These are phyloP conservation scores for Latheticus oryzae DNA, from an alignment of 2,888 invertebrate species.

Conservation along the genomic window DNA sequence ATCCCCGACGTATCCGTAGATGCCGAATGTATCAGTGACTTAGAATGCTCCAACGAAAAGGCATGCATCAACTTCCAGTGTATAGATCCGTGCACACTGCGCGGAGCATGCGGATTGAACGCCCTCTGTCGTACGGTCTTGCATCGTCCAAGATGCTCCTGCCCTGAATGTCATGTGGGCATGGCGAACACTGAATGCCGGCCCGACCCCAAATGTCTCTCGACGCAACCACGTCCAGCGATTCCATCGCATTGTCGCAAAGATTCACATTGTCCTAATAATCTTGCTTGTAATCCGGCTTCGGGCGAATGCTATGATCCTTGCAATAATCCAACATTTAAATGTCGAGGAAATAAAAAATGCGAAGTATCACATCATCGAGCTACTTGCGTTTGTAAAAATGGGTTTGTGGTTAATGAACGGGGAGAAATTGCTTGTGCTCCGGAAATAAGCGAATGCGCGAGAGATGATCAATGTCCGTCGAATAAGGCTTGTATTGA, in stretches of 20 bases:
- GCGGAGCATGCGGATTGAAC: constrained; percentile 89
- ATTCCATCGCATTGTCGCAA: constrained; percentile 73
- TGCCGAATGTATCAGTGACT: constrained; percentile 87
- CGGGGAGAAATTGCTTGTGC: constrained; percentile 89
- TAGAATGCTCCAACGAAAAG: constrained; percentile 92
- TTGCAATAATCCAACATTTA: constrained; percentile 75
- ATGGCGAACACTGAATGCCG: constrained; percentile 83
- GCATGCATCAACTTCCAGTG: constrained; percentile 92
- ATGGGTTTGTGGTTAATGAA: constrained; percentile 89
- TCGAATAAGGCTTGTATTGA: constrained; percentile 87
- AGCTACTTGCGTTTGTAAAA: constrained; percentile 89
- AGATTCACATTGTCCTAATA: constrained; percentile 79
- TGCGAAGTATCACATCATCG: constrained; percentile 89
- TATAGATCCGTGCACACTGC: constrained; percentile 89
- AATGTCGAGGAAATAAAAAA: constrained; percentile 84
- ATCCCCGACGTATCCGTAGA: constrained; percentile 58
- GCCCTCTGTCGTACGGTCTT: constrained; percentile 87
- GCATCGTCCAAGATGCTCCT: constrained; percentile 88
- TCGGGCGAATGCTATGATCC: constrained; percentile 85
- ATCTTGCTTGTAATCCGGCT: constrained; percentile 77
- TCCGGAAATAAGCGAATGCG: constrained; percentile 82
- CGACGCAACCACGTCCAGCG: constrained; percentile 71
- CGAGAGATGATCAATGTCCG: constrained; percentile 84
- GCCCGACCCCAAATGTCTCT: constrained; percentile 82
- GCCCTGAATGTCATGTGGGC: constrained; percentile 89